A percentile compares a stretch with the other conserved stretches of the same genome.
These are phyloP conservation scores for Drosophila punjabiensis DNA, from an alignment of 1,140 invertebrate genomes.

Conservation along the genomic window DNA sequence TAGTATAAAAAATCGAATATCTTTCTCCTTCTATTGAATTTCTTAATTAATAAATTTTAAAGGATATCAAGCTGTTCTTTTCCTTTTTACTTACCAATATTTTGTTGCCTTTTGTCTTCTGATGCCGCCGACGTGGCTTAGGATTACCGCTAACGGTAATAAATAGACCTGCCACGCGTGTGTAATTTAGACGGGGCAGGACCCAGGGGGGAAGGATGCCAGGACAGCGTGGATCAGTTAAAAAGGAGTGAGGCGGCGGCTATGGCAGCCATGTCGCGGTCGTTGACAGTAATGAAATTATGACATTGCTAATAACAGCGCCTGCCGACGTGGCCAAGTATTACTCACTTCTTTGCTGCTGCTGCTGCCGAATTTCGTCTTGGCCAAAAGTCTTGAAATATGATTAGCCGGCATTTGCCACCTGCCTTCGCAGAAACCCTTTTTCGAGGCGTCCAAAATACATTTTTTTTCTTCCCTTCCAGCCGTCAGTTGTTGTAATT, in stretches of 20 bases:
- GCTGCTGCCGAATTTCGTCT: slow-evolving; percentile 11
- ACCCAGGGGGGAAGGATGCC: not conserved
- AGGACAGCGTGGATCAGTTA: slow-evolving; percentile 1
- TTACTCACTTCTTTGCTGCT: slow-evolving; percentile 38
- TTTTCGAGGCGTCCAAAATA: slow-evolving; percentile 43
- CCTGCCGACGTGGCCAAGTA: slow-evolving; percentile 52
- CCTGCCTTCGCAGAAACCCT: slow-evolving; percentile 60
- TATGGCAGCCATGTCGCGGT: slow-evolving; percentile 42
- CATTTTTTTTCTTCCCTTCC: slow-evolving; percentile 43
- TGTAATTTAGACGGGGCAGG: slow-evolving; percentile 72
- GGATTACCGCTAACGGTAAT: slow-evolving; percentile 83
- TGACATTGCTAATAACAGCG: slow-evolving; percentile 81
- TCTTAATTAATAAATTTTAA: not conserved
- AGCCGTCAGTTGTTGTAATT: slow-evolving; percentile 71
- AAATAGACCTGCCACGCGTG: slow-evolving; percentile 83
- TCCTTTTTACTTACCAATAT: not conserved
- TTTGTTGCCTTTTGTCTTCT: slow-evolving; percentile 57
- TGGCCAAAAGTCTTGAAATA: slow-evolving; percentile 64
- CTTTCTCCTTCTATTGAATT: not conserved
- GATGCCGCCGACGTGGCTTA: slow-evolving; percentile 58
- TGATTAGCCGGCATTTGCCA: slow-evolving; percentile 76
- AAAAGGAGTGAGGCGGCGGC: slow-evolving; percentile 30
- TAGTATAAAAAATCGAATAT: too few species aligned
- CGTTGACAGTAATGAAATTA: slow-evolving; percentile 84
- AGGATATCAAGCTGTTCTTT: slow-evolving; percentile 38